A percentile compares a stretch with the other conserved stretches of the same genome.
These are phyloP conservation scores for Malurus cyaneus DNA, from an alignment of 2,113 vertebrate species.

Conservation along the genomic window DNA sequence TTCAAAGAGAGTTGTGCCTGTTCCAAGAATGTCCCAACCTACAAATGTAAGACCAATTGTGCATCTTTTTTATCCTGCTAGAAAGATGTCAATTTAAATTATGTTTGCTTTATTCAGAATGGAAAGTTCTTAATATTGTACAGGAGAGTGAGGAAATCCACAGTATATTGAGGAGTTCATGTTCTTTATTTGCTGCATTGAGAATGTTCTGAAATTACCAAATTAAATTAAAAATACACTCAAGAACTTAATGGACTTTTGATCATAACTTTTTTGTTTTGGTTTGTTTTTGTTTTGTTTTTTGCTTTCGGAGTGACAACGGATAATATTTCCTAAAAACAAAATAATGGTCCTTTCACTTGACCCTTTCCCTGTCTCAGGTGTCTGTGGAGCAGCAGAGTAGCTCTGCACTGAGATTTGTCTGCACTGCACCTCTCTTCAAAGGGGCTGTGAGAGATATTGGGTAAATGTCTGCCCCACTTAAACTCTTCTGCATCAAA, in stretches of 20 bases:
- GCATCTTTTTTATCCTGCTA: not conserved
- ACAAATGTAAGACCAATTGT: not conserved
- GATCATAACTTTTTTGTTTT: not conserved
- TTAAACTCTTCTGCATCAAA: not conserved
- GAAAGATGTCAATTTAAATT: not conserved
- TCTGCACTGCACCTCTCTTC: not conserved
- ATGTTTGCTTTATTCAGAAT: not conserved
- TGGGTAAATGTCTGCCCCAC: not conserved
- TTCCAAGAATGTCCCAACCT: not conserved
- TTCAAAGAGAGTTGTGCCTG: not conserved
- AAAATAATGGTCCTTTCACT: not conserved
- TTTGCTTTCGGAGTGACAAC: fast-evolving
- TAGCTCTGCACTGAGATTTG: not conserved
- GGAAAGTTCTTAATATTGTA: not conserved
- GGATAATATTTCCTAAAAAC: not conserved
- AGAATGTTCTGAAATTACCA: not conserved
- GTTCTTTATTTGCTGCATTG: not conserved
- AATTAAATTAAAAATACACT: not conserved
- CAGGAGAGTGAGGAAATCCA: not conserved
- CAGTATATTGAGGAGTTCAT: not conserved
- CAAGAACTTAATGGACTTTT: not conserved
- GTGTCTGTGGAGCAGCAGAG: not conserved
- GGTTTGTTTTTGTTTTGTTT: no score
- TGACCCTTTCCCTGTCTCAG: not conserved
- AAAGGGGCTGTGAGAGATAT: not conserved